These are phyloP conservation scores for Morone chrysops DNA, from an alignment of 2,113 vertebrate genomes.

Conservation along the genomic window DNA sequence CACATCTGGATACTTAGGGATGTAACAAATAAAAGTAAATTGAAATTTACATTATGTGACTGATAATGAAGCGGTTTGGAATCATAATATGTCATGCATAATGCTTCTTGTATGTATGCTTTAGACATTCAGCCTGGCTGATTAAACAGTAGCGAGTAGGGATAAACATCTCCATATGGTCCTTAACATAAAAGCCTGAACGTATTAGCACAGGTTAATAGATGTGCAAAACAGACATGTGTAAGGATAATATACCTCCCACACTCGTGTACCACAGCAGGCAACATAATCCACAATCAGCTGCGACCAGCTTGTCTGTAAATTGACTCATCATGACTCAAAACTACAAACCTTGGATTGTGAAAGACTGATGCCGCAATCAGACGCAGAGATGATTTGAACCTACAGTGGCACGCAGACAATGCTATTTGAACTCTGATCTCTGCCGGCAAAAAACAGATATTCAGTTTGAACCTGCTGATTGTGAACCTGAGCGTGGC, in stretches of 20 bases:
- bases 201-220: slow-evolving; percentile 57
- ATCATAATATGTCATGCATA: not conserved
- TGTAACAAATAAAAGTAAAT: no score
- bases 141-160: slow-evolving; percentile 11
- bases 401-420: not conserved
- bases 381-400: not conserved
- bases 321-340: slow-evolving; percentile 35
- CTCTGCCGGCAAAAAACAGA: slow-evolving; percentile 41
- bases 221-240: slow-evolving; percentile 41
- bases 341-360: slow-evolving; percentile 24
- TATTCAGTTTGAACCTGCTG: slow-evolving; percentile 12
- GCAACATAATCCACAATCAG: slow-evolving; percentile 37
- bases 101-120: not conserved
- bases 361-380: not conserved
- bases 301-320: slow-evolving; percentile 25
- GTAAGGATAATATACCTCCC: slow-evolving; percentile 37
- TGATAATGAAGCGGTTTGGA: slow-evolving; percentile 17
- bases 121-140: not conserved
- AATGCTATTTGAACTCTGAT: not conserved
- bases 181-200: slow-evolving; percentile 29
- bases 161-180: slow-evolving; percentile 51
- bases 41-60: not conserved
- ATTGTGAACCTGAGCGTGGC: slow-evolving; percentile 13
- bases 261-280: slow-evolving; percentile 7
- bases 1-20: no score